Conservation (phyloP, 2,797 vertebrate genomes). For the Epinephelus malabaricus region DNA sequence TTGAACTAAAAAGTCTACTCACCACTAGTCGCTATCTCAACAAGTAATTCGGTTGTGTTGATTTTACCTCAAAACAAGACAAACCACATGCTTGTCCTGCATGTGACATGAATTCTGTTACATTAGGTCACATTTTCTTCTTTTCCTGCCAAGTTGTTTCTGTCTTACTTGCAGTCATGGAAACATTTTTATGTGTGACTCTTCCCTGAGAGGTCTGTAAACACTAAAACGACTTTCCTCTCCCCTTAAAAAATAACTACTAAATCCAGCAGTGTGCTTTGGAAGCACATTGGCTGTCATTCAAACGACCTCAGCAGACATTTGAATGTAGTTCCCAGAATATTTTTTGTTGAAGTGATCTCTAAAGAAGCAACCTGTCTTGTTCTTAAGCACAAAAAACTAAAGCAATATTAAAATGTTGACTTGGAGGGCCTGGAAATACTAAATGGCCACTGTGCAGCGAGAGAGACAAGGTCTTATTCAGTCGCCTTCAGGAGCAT, state of each 20-base stretch:
- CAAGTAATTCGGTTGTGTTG: neutral
- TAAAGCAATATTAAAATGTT: neutral
- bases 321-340: conserved; percentile 14
- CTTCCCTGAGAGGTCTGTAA: conserved; percentile 3
- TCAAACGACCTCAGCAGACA: conserved; percentile 6
- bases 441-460: conserved; percentile 15
- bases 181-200: neutral
- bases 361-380: neutral
- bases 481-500: conserved; percentile 66
- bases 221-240: neutral
- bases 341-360: neutral
- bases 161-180: neutral
- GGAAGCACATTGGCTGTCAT: neutral
- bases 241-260: conserved; percentile 4
- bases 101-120: neutral
- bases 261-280: neutral
- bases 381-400: neutral
- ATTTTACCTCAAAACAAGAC: neutral
- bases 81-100: neutral
- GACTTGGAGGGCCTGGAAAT: neutral
- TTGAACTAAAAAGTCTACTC: neutral
- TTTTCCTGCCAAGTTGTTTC: neutral
- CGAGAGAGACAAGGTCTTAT: conserved; percentile 30
- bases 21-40: neutral
- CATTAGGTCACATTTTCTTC: conserved; percentile 13